phyloP scores from a whole-genome alignment of 2,797 vertebrate species.

The Enoplosus armatus region DNA sequence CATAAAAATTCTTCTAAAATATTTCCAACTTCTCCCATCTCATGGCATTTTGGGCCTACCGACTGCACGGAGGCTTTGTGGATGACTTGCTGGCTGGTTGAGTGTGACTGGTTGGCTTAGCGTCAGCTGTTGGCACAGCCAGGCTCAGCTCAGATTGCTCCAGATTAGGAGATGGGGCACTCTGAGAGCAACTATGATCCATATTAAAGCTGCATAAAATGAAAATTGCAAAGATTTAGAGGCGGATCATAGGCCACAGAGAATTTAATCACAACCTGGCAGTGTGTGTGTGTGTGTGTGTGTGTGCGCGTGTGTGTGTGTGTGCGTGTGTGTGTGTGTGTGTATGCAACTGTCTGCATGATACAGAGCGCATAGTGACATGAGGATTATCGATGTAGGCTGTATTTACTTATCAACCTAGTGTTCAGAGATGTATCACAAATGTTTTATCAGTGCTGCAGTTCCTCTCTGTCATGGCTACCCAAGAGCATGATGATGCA shows the following conservation, averaged over 20 bases:
- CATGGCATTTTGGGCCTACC: slow-evolving; percentile 31
- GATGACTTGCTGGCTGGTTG: slow-evolving; percentile 70
- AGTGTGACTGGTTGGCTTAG: slow-evolving; percentile 85
- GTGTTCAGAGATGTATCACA: slow-evolving; percentile 77
- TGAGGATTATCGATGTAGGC: slow-evolving; percentile 82
- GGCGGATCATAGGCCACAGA: slow-evolving; percentile 90
- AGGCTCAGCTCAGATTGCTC: slow-evolving; percentile 90
- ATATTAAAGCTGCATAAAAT: slow-evolving; percentile 98
- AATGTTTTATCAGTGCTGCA: slow-evolving; percentile 63
- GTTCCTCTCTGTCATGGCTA: slow-evolving; percentile 35
- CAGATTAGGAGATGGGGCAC: slow-evolving; percentile 92
- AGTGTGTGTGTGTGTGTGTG: slow-evolving; percentile 64
- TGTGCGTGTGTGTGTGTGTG: slow-evolving; percentile 26
- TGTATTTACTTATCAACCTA: slow-evolving; percentile 84
- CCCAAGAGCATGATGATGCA: slow-evolving; percentile 44
- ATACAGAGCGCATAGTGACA: slow-evolving; percentile 74
- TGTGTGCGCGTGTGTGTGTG: slow-evolving; percentile 54
- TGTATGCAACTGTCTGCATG: slow-evolving; percentile 51
- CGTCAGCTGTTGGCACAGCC: slow-evolving; percentile 89
- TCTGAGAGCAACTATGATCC: slow-evolving; percentile 89
- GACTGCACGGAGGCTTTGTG: slow-evolving; percentile 59
- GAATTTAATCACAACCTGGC: slow-evolving; percentile 94
- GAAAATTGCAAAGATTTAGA: slow-evolving; percentile 98
- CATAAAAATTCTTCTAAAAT: slow-evolving; percentile 3
- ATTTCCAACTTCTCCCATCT: slow-evolving; percentile 6